Conservation (phyloP, 2,888 invertebrate species). For the Cotesia congregata region DNA sequence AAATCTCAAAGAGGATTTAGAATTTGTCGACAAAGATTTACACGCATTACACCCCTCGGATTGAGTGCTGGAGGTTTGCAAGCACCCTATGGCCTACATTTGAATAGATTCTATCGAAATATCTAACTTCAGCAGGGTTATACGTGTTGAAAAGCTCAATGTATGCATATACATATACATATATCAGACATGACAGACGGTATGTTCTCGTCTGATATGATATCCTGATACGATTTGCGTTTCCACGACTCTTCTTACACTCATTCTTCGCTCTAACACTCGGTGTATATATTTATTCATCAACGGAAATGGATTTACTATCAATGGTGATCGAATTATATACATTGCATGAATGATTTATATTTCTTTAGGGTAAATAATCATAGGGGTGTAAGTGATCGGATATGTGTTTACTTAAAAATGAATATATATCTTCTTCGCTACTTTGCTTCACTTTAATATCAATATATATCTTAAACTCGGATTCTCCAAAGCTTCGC, state of each 20-base stretch:
- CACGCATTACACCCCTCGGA: slow-evolving; percentile 39
- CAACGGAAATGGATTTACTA: slow-evolving; percentile 21
- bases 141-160: slow-evolving; percentile 27
- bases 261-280: slow-evolving; percentile 17
- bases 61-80: slow-evolving; percentile 1
- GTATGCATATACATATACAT: slow-evolving; percentile 12
- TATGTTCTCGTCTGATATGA: background rate
- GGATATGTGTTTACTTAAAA: slow-evolving; percentile 5
- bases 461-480: background rate
- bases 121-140: slow-evolving; percentile 35
- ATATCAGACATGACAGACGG: background rate
- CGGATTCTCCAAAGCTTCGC: too few species aligned
- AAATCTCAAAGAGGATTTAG: slow-evolving; percentile 56
- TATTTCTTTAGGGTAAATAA: slow-evolving; percentile 19
- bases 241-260: slow-evolving; percentile 17
- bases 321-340: slow-evolving; percentile 16
- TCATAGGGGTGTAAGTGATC: slow-evolving; percentile 10
- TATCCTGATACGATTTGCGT: slow-evolving; percentile 29
- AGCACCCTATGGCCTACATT: slow-evolving; percentile 45
- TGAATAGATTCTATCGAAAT: slow-evolving; percentile 53
- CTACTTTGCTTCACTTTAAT: background rate
- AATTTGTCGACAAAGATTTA: slow-evolving; percentile 60
- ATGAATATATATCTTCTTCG: background rate
- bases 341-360: slow-evolving; percentile 18
- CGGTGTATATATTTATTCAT: background rate